Conservation (phyloP, 2,797 vertebrate genomes). For the Xiphorhynchus erythropygius region DNA sequence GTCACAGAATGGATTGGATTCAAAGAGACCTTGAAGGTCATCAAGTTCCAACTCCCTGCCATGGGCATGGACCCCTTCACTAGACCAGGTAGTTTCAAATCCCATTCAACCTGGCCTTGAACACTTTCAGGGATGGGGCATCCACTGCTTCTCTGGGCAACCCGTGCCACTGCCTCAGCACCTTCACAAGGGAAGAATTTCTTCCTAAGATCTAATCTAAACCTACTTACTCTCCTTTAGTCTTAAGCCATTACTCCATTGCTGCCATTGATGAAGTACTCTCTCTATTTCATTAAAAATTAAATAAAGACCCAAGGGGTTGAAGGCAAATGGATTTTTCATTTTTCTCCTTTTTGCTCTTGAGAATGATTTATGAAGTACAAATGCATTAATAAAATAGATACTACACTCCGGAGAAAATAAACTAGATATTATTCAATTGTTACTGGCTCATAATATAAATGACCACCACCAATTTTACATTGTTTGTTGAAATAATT, state of each 20-base stretch:
- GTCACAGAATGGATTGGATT: background rate
- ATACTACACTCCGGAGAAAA: slow-evolving; percentile 63
- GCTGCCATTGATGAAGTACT: slow-evolving; percentile 67
- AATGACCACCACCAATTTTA: slow-evolving; percentile 43
- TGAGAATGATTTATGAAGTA: slow-evolving; percentile 76
- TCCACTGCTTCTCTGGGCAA: background rate
- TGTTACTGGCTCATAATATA: slow-evolving; percentile 59
- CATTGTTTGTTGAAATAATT: slow-evolving; percentile 32
- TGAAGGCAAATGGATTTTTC: slow-evolving; percentile 71
- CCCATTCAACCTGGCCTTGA: background rate
- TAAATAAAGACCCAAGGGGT: slow-evolving; percentile 70
- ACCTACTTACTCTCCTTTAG: background rate
- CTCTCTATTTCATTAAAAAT: slow-evolving; percentile 75
- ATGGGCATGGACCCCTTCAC: background rate
- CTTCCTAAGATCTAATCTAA: background rate
- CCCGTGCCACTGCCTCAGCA: background rate
- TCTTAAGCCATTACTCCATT: slow-evolving; percentile 24
- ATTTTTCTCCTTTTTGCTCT: slow-evolving; percentile 69
- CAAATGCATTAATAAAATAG: slow-evolving; percentile 70
- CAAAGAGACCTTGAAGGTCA: background rate
- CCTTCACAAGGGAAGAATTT: background rate
- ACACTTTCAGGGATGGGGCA: background rate
- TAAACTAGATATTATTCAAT: slow-evolving; percentile 67
- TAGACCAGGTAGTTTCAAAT: background rate
- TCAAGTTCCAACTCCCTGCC: background rate